phyloP scores from a whole-genome alignment of 2,888 invertebrate genomes.

The Harpagoxenus sublaevis region DNA sequence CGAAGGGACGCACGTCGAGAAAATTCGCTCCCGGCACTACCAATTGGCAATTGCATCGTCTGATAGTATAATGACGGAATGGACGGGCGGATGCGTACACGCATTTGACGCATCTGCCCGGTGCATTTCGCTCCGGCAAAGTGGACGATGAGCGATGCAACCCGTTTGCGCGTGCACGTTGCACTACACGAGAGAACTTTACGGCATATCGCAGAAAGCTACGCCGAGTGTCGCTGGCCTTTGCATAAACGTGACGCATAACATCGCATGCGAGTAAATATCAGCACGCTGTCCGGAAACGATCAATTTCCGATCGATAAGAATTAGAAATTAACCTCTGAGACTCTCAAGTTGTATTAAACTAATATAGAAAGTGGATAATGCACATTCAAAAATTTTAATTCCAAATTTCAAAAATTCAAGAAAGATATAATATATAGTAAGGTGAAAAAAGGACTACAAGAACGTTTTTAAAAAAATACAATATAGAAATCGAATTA shows the following conservation, averaged over 20 bases:
- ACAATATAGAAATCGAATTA: neutral
- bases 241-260: slow-evolving; percentile 4
- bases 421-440: neutral
- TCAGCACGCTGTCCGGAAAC: neutral
- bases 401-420: neutral
- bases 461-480: neutral
- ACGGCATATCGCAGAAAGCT: slow-evolving; percentile 17
- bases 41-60: slow-evolving; percentile 82
- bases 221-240: slow-evolving; percentile 28
- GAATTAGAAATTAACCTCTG: neutral
- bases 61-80: slow-evolving; percentile 80
- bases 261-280: neutral
- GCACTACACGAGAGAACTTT: slow-evolving; percentile 9
- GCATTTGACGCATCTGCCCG: slow-evolving; percentile 70
- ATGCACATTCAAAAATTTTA: neutral
- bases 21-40: slow-evolving; percentile 70
- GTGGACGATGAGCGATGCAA: slow-evolving; percentile 55
- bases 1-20: slow-evolving; percentile 60
- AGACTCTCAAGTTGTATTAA: neutral
- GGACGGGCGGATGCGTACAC: slow-evolving; percentile 71
- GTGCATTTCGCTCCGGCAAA: slow-evolving; percentile 68
- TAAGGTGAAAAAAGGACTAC: neutral
- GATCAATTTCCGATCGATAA: neutral
- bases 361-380: no score
- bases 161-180: slow-evolving; percentile 42